Conservation (phyloP, 1,140 invertebrate species). For the Copidosoma floridanum region DNA sequence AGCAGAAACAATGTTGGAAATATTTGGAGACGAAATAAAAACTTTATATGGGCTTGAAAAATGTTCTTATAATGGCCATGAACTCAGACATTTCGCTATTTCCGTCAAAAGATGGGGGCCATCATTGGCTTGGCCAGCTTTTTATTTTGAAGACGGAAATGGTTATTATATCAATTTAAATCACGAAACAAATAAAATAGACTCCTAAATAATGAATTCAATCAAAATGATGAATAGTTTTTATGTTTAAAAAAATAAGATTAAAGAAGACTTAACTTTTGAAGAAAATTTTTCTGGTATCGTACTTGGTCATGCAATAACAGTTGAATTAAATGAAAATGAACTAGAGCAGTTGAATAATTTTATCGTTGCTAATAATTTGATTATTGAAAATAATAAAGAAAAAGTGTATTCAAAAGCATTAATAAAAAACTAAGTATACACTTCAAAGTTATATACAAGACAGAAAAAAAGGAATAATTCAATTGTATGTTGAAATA, state of each 20-base stretch:
- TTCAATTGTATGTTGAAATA: conserved; percentile 11
- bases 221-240: conserved; percentile 10
- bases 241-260: conserved; percentile 5
- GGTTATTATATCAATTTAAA: conserved; percentile 8
- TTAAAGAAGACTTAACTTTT: neutral
- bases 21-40: conserved; percentile 7
- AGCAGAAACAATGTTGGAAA: conserved; percentile 6
- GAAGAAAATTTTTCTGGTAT: neutral
- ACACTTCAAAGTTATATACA: conserved; percentile 9
- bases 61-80: conserved; percentile 21
- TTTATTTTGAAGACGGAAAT: conserved; percentile 20
- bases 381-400: neutral
- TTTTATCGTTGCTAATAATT: neutral
- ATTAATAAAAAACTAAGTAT: neutral
- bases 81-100: conserved; percentile 9
- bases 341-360: neutral
- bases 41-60: conserved; percentile 13
- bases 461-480: conserved; percentile 17
- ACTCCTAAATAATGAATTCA: conserved; percentile 12
- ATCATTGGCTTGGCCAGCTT: conserved; percentile 13
- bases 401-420: neutral
- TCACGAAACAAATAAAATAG: conserved; percentile 18
- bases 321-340: neutral
- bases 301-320: neutral
- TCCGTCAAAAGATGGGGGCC: conserved; percentile 19